Base-by-base conservation (phyloP, 2,888 invertebrate species). In the Drosophila mercatorum region DNA sequence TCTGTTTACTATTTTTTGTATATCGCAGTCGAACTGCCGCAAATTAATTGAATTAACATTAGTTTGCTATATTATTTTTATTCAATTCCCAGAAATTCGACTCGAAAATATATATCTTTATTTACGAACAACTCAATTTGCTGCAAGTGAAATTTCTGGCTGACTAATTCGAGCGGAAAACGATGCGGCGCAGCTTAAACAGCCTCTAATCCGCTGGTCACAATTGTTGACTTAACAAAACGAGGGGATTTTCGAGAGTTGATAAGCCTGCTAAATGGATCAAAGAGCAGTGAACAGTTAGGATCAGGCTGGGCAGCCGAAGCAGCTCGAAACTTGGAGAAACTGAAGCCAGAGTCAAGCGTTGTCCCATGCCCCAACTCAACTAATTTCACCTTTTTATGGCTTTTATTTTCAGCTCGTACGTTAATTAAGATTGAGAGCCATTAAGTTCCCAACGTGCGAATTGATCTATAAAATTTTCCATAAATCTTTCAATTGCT, bases 401-500 rank as follows among this genome's bases (percentile, higher is more conserved):
- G 22, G 38, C 14, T 53, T 55, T 55, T 41, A 41, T 55, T 55
- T 41, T 28, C 40, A 14, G 22, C 36, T 12, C 22, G 0, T 2
- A 34, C 34, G 41, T 28, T 57, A 57, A 57, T 57, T 44, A 14
- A 34, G 10, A 26, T 26, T 36, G 22, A 26, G 22, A 44, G 12
- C 12, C 22, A 5, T 26, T 26, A 4, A 14, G 6, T 26, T 44
- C 12, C 28, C 31, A 68, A 70, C 31, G 88, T 81, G 84, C 56
- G 53, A 88, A 88, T 81, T 73, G 47, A 55, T 59, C 61, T 56
- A 17, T 36, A 68, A 75, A 85, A 72, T 41, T 68, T 86, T 86
- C 72, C 87, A 66, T 26, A 68, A 65, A 87, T 66, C 43, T 64
- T 76, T 80, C 65, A 83, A 62, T 60, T 60, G 14, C n/a, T 47